Evolutionary conservation across 1,140 invertebrate genomes (phyloP).

Genomic region (Atta cephalotes): DNA sequence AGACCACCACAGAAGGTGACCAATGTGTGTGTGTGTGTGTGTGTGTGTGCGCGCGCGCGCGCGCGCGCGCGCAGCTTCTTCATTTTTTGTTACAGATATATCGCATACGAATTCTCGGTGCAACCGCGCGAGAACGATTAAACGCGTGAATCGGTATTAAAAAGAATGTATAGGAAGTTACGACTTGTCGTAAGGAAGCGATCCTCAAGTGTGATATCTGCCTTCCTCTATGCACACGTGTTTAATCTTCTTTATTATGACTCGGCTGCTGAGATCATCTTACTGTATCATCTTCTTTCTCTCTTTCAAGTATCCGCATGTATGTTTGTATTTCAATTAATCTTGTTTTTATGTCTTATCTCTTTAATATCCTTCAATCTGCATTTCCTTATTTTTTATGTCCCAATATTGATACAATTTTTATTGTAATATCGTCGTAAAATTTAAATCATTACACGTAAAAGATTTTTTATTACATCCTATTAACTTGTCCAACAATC

Average conservation of each 20-base stretch:
- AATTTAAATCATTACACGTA: slow-evolving; percentile 25
- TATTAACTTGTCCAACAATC: neutral
- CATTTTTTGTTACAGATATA: neutral
- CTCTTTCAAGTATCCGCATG: neutral
- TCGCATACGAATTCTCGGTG: slow-evolving; percentile 12
- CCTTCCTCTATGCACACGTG: slow-evolving; percentile 28
- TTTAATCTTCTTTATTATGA: slow-evolving; percentile 48
- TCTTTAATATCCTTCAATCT: neutral
- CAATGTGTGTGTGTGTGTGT: neutral
- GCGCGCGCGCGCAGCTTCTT: neutral
- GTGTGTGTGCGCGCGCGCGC: neutral
- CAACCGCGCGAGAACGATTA: slow-evolving; percentile 31
- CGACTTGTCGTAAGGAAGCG: slow-evolving; percentile 42
- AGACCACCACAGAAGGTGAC: neutral
- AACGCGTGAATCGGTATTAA: slow-evolving; percentile 15
- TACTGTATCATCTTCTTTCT: slow-evolving; percentile 26
- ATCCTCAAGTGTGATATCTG: slow-evolving; percentile 25
- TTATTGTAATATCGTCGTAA: neutral
- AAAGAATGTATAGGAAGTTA: slow-evolving; percentile 28
- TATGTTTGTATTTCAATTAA: slow-evolving; percentile 33
- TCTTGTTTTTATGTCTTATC: slow-evolving; percentile 6
- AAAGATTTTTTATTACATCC: slow-evolving; percentile 28
- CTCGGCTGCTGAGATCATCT: slow-evolving; percentile 29
- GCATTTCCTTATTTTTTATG: neutral
- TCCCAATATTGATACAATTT: slow-evolving; percentile 20